Conservation (phyloP, 2,113 vertebrate species). For the Nothocercus julius region DNA sequence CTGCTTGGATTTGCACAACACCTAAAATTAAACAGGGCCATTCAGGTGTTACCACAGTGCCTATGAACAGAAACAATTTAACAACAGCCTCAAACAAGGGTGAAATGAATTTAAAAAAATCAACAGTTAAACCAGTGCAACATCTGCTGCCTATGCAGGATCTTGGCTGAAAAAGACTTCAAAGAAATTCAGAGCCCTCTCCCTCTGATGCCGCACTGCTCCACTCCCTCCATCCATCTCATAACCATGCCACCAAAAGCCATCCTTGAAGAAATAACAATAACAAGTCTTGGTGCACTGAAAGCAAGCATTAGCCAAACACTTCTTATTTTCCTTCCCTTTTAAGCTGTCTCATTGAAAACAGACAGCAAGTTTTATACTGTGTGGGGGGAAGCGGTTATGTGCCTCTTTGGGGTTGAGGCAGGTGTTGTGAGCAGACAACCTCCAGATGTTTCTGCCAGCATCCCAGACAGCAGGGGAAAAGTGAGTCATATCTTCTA, state of each 20-base stretch:
- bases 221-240: conserved; percentile 44
- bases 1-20: neutral
- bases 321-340: conserved; percentile 13
- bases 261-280: neutral
- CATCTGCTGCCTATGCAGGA: neutral
- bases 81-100: neutral
- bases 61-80: neutral
- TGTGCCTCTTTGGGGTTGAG: neutral
- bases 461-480: neutral
- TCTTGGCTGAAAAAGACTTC: neutral
- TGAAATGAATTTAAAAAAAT: neutral
- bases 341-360: conserved; percentile 32
- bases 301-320: conserved; percentile 18
- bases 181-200: conserved; percentile 44
- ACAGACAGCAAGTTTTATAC: neutral
- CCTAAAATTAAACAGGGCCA: neutral
- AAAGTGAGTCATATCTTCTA: neutral
- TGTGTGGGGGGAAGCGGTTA: neutral
- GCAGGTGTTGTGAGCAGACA: neutral
- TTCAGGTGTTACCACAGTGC: neutral
- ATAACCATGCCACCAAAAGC: conserved; percentile 17
- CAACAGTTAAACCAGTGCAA: neutral
- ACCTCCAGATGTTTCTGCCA: conserved; percentile 8
- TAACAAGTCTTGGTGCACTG: neutral
- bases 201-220: neutral